These are phyloP conservation scores for Pholis gunnellus DNA, from an alignment of 2,113 vertebrate species.

Conservation along the genomic window DNA sequence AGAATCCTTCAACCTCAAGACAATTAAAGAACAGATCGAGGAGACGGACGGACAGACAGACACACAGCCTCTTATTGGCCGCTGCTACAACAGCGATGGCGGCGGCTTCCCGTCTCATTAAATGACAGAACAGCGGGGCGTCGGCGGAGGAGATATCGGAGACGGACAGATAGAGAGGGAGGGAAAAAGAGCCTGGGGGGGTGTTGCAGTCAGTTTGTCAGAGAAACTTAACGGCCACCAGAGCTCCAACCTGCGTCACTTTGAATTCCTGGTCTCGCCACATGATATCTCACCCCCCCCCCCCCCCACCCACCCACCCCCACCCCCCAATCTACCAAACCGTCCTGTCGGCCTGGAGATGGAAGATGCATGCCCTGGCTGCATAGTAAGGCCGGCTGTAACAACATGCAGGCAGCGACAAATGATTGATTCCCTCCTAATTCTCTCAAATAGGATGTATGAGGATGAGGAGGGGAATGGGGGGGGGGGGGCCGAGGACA, in stretches of 20 bases:
- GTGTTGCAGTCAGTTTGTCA: conserved; percentile 76
- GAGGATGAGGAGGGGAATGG: conserved; percentile 43
- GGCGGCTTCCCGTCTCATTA: background rate
- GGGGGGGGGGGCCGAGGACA: conserved; percentile 68
- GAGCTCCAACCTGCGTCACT: conserved; percentile 87
- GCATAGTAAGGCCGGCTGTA: conserved; percentile 55
- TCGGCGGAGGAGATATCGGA: conserved; percentile 23
- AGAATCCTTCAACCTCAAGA: background rate
- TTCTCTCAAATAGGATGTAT: conserved; percentile 87
- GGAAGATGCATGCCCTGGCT: conserved; percentile 61
- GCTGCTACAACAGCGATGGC: background rate
- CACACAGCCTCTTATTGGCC: conserved; percentile 4
- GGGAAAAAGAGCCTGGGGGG: conserved; percentile 47
- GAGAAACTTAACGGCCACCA: conserved; percentile 78
- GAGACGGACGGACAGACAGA: background rate
- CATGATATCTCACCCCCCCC: conserved; percentile 48
- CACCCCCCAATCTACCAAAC: background rate
- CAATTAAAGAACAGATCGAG: conserved; percentile 1
- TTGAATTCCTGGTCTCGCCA: conserved; percentile 73
- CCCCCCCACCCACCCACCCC: too few species aligned
- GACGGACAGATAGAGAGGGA: conserved; percentile 35
- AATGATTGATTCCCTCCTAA: conserved; percentile 90
- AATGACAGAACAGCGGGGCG: conserved; percentile 40
- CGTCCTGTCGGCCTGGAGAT: conserved; percentile 71
- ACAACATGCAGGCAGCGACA: conserved; percentile 78